Evolutionary conservation across 2,888 invertebrate genomes (phyloP), one percentile per base, ranked within the genome.

Genomic region (Cheilosia variabilis): DNA sequence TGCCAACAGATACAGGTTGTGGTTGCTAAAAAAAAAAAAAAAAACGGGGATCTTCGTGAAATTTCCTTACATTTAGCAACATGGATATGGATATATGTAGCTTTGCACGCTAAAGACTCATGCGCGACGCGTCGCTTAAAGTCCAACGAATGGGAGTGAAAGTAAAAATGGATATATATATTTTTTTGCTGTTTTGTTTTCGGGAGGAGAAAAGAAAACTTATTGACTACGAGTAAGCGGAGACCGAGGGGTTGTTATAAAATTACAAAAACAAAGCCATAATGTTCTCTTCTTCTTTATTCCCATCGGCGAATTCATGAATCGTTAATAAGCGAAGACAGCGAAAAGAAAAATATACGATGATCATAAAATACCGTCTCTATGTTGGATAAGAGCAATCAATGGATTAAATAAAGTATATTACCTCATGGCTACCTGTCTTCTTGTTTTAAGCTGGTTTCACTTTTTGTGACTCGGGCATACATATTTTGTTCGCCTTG

Each of bases 31-130:
- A 52, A 7, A 53, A 58, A 52, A 7, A 45, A 9, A 0, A 43
- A 58, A 22, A 47, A 62, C 73, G 24, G 63, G 53, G 45, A 73
- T 73, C 63, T 53, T 52, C 62, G 62, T 31, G 63, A 53, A 63
- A 73, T 63, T 73, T 73, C 62, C 73, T 73, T 73, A 53, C 72
- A 62, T 62, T 58, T 41, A 53, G 10, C 52, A 43, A 68, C 68
- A 43, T 72, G 72, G 27, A 71, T 41, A 57, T 37, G 22, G 7
- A 47, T 15, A 45, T 45, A 27, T 27, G 60, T 60, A 27, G 45
- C 27, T 43, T 45, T 27, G 45, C 43, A 43, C 27, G 43, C 60
- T 10, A 6, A 9, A 24, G 27, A 19, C 15, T 17, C 47, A 50
- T 34, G 24, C 10, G n/a, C 37, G 37, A 22, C 43, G 19, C 53